A percentile compares a stretch with the other conserved stretches of the same genome.
Conservation (phyloP, 2,888 invertebrate genomes). For the Brachypterus glaber region DNA sequence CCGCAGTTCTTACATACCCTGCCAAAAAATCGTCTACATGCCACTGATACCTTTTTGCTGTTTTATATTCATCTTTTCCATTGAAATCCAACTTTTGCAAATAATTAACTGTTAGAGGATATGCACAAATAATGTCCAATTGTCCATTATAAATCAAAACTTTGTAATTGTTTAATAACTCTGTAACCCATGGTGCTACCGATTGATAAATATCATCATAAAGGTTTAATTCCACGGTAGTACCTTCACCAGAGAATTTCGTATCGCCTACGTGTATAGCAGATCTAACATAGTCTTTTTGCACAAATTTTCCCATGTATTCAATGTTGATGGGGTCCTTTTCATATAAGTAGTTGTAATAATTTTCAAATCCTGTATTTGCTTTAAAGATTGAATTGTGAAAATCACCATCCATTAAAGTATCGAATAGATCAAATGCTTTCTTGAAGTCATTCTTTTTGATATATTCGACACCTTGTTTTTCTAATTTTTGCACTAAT, state of each 20-base stretch:
- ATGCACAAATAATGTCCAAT: conserved; percentile 78
- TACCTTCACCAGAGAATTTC: conserved; percentile 43
- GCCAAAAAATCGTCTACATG: conserved; percentile 54
- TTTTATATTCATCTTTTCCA: conserved; percentile 53
- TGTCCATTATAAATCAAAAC: conserved; percentile 81
- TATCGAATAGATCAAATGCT: conserved; percentile 5
- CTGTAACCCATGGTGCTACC: conserved; percentile 34
- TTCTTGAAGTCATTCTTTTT: conserved; percentile 8
- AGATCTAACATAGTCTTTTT: conserved; percentile 50
- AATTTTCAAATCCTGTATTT: conserved; percentile 22
- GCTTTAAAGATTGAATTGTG: conserved; percentile 33
- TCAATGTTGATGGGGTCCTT: conserved; percentile 24
- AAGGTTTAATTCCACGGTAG: conserved; percentile 19
- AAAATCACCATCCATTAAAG: conserved; percentile 18
- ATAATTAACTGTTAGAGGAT: conserved; percentile 70
- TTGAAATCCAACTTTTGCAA: conserved; percentile 58
- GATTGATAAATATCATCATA: conserved; percentile 21
- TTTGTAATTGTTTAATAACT: conserved; percentile 54
- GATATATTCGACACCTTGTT: conserved; percentile 7
- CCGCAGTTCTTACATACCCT: conserved; percentile 60
- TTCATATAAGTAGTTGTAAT: conserved; percentile 22
- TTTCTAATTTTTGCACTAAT: conserved; percentile 37
- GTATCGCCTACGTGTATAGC: conserved; percentile 78
- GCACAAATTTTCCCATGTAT: conserved; percentile 52
- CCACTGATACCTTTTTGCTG: conserved; percentile 57